Evolutionary conservation across 2,888 invertebrate genomes (phyloP).

Genomic region (Epinotia nisella): DNA sequence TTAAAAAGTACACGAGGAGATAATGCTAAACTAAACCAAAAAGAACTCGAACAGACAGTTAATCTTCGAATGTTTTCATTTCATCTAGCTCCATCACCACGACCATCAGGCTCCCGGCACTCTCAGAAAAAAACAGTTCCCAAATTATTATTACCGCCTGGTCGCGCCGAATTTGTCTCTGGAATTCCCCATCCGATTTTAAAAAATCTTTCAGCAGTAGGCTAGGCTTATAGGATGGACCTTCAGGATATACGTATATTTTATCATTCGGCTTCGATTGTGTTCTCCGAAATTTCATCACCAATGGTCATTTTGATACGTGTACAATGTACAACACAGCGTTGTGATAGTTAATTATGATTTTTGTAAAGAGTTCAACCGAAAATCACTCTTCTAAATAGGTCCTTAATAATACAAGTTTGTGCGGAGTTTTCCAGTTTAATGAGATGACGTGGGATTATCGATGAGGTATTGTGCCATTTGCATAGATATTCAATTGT

Average conservation of each 20-base stretch:
- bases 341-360: constrained; percentile 2
- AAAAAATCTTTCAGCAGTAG: too few species aligned
- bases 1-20: background rate
- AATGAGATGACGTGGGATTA: constrained; percentile 53
- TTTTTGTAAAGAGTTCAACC: constrained; percentile 1
- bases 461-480: constrained; percentile 29
- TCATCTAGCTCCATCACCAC: constrained; percentile 12
- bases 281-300: too few species aligned
- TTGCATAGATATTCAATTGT: constrained; percentile 22
- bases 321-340: background rate
- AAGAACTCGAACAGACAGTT: background rate
- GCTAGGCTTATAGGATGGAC: too few species aligned
- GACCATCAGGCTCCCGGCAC: background rate
- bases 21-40: background rate
- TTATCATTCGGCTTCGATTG: too few species aligned
- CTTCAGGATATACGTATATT: too few species aligned
- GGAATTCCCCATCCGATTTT: too few species aligned
- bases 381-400: constrained; percentile 48
- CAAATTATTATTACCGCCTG: background rate
- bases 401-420: constrained; percentile 52
- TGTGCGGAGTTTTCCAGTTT: constrained; percentile 53
- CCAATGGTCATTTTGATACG: too few species aligned
- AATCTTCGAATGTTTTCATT: constrained; percentile 22
- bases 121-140: background rate
- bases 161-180: too few species aligned